phyloP scores from a whole-genome alignment of 1,140 invertebrate species.

The Calosoma granatense region DNA sequence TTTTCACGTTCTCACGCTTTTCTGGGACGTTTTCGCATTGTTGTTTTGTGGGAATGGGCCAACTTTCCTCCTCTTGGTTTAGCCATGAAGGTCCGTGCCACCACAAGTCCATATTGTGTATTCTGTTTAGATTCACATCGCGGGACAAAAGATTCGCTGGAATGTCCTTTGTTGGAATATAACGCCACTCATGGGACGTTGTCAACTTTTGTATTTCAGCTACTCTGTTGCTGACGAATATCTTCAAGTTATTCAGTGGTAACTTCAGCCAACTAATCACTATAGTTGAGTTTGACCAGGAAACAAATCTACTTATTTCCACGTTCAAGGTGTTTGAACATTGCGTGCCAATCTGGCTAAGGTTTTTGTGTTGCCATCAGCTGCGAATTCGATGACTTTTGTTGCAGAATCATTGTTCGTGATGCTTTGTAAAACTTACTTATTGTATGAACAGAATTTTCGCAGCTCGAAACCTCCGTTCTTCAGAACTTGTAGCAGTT shows the following conservation, averaged over 20 bases:
- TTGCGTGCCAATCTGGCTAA: conserved; percentile 17
- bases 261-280: conserved; percentile 16
- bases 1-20: no score
- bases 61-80: not conserved
- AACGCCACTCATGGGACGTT: conserved; percentile 16
- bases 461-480: conserved; percentile 19
- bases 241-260: conserved; percentile 17
- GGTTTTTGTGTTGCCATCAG: conserved; percentile 13
- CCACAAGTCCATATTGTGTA: conserved; percentile 14
- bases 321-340: conserved; percentile 14
- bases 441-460: conserved; percentile 19
- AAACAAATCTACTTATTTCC: conserved; percentile 16
- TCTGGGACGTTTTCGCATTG: conserved; percentile 12
- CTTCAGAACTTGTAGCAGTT: no score
- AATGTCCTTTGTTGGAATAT: conserved; percentile 20
- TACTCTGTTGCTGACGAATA: conserved; percentile 21
- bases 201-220: conserved; percentile 20
- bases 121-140: conserved; percentile 9
- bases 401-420: conserved; percentile 3
- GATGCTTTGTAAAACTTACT: conserved; percentile 11
- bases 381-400: no score
- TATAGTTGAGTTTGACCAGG: conserved; percentile 18
- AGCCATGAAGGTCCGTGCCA: conserved; percentile 18
- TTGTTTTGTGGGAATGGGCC: not conserved
- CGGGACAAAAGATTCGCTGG: conserved; percentile 23